Base-by-base conservation (phyloP, 2,797 vertebrate genomes). In the Neosalanx taihuensis region DNA sequence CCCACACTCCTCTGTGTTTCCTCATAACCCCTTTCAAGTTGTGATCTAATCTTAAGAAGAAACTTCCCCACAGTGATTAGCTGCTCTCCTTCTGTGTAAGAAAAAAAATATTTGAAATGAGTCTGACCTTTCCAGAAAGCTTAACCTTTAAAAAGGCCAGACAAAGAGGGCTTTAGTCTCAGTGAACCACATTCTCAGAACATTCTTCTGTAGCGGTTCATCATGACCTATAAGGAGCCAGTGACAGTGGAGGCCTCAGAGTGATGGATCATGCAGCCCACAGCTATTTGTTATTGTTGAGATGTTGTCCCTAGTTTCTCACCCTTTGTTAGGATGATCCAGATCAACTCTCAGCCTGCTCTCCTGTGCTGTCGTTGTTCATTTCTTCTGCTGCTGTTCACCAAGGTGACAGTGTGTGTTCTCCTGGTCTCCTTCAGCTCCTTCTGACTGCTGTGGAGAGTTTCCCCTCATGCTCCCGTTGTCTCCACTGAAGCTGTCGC, bases 111-210 rank as follows among this genome's bases (percentile, higher is more conserved):
- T 84, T 79, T 89, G 82, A 88, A 90, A 89, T 90, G 87, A 90
- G 84, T 79, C 83, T 90, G 87, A 83, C 90, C 89, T 92, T 93
- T 92, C 72, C 51, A 60, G 65, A 53, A 72, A 88, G 85, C 81
- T 88, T 89, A 92, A 92, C 89, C 90, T 92, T 93, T 92, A 69
- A 59, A 90, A 92, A 93, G 90, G 91, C 89, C 88, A 90, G 86
- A 80, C 88, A 78, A 84, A 74, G 80, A 79, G 81, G 81, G 88
- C 85, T 86, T 80, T 86, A 79, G 84, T 85, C 81, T 79, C 87
- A 90, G 82, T 85, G 83, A 83, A 79, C 77, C 81, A 80, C 79
- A 87, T 81, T 86, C 75, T 86, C 72, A 30, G 82, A 82, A 86
- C 79, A 84, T 69, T 77, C 77, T 70, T 74, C 64, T 82, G 66